phyloP scores from a whole-genome alignment of 1,140 invertebrate species.

The Papilio xuthus region DNA sequence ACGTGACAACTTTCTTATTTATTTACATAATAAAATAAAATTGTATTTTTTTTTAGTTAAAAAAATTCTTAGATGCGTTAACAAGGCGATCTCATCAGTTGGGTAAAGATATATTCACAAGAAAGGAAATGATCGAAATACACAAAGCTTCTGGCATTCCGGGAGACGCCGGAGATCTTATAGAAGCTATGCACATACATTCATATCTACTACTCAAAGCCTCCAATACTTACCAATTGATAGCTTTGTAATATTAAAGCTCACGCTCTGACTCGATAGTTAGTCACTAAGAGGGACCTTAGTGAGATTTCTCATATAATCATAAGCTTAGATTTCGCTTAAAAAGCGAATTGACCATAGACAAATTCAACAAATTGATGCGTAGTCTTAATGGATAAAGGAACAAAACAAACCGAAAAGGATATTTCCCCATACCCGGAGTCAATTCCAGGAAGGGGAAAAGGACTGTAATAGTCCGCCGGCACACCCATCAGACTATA shows the following conservation, averaged over 20 bases:
- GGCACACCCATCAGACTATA: no score
- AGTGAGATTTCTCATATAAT: no score
- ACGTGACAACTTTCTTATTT: no score
- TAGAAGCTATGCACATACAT: constrained; percentile 91
- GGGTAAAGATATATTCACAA: constrained; percentile 87
- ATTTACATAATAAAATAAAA: no score
- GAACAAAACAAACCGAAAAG: no score
- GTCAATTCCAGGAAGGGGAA: no score
- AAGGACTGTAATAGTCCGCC: no score
- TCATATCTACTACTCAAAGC: constrained; percentile 93
- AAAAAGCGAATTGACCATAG: no score
- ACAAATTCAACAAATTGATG: no score
- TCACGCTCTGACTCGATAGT: not conserved
- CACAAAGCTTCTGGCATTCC: constrained; percentile 85
- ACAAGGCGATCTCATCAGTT: constrained; percentile 84
- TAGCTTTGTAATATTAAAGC: constrained; percentile 53
- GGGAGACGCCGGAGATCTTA: constrained; percentile 85
- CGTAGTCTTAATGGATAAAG: no score
- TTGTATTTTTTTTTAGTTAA: constrained; percentile 82
- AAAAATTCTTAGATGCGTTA: constrained; percentile 88
- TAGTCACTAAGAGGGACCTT: not conserved
- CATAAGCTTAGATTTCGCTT: no score
- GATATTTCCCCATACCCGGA: no score
- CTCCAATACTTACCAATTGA: constrained; percentile 87
- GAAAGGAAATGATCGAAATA: constrained; percentile 86